phyloP scores from a whole-genome alignment of 2,797 vertebrate species.

The Microctenopoma lineatum region DNA sequence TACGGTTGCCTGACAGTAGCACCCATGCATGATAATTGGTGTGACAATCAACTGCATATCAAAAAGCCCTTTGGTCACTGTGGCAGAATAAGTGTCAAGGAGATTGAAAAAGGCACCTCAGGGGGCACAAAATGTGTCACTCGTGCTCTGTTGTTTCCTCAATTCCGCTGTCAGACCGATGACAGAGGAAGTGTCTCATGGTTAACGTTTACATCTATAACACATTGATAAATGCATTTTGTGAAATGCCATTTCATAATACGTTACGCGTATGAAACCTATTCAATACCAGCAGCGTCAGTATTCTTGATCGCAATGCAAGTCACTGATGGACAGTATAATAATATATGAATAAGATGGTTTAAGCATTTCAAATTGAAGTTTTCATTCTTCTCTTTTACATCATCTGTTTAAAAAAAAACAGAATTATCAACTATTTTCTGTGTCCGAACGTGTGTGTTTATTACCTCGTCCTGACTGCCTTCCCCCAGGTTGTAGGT shows the following conservation, averaged over 20 bases:
- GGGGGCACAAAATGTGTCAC: constrained; percentile 40
- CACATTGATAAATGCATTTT: no score
- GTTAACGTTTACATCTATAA: neutral
- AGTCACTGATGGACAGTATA: neutral
- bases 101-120: constrained; percentile 51
- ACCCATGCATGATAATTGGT: constrained; percentile 60
- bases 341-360: neutral
- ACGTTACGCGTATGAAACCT: neutral
- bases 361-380: neutral
- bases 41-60: constrained; percentile 52
- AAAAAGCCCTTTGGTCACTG: constrained; percentile 45
- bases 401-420: neutral
- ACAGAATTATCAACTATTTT: neutral
- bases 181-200: neutral
- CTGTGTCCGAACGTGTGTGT: constrained; percentile 2
- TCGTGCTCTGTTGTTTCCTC: constrained; percentile 13
- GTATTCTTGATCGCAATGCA: neutral
- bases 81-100: constrained; percentile 61
- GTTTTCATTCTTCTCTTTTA: neutral
- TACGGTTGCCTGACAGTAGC: constrained; percentile 61
- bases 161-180: constrained; percentile 16
- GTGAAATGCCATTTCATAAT: no score
- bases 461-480: constrained; percentile 84
- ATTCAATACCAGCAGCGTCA: no score
- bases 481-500: constrained; percentile 60